Conservation (phyloP, 2,113 vertebrate genomes). For the Cynocephalus volans region DNA sequence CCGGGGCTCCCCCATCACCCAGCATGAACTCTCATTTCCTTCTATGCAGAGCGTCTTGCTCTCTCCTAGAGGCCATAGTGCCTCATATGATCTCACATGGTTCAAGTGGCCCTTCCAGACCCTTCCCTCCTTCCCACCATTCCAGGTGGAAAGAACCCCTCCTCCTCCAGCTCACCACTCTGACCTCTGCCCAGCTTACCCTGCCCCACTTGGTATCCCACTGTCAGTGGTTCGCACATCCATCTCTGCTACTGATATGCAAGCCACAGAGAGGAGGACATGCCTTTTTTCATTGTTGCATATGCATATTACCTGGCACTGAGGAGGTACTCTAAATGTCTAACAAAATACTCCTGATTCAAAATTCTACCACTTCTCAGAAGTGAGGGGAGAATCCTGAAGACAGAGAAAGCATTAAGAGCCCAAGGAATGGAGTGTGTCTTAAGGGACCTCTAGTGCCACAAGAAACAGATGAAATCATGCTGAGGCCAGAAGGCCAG, state of each 20-base stretch:
- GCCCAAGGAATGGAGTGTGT: not conserved
- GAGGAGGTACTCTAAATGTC: not conserved
- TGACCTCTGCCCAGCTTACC: rapidly evolving
- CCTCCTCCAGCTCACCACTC: not conserved
- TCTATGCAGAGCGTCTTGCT: not conserved
- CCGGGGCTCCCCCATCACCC: not conserved
- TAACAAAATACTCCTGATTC: not conserved
- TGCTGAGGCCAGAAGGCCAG: not conserved
- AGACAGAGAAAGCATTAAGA: not conserved
- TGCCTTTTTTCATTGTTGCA: not conserved
- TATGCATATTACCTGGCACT: not conserved
- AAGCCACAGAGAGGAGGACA: not conserved
- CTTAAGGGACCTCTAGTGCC: not conserved
- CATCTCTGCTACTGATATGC: not conserved
- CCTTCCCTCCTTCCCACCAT: not conserved
- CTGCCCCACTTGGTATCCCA: not conserved
- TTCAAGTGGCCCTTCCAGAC: not conserved
- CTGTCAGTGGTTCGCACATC: not conserved
- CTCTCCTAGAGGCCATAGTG: not conserved
- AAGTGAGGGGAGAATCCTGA: not conserved
- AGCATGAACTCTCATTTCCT: not conserved
- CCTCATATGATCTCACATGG: not conserved
- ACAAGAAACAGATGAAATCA: not conserved
- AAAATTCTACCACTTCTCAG: not conserved
- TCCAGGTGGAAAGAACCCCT: too few species aligned